Conservation (phyloP, 2,888 invertebrate species). For the Rhorus exstirpatorius region DNA sequence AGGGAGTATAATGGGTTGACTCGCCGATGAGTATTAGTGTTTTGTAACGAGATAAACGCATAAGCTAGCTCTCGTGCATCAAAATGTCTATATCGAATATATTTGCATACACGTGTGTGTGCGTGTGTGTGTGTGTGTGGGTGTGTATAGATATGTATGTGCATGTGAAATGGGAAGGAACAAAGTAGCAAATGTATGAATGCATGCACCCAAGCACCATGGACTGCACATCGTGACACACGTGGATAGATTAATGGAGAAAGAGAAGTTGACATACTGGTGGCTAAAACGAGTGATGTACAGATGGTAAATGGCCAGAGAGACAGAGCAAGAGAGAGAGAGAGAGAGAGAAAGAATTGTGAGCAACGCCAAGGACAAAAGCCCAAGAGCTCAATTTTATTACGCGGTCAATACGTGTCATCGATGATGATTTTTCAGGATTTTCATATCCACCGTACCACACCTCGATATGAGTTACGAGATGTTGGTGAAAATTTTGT, state of each 20-base stretch:
- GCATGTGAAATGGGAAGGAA: too few species aligned
- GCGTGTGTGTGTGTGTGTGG: too few species aligned
- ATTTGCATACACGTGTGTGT: neutral
- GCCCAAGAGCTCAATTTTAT: slow-evolving; percentile 9
- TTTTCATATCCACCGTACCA: neutral
- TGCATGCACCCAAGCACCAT: too few species aligned
- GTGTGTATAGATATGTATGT: too few species aligned
- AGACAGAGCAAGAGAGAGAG: too few species aligned
- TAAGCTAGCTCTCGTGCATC: slow-evolving; percentile 10
- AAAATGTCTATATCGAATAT: neutral
- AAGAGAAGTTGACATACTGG: slow-evolving; percentile 21
- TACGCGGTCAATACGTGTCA: neutral
- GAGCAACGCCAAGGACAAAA: slow-evolving; percentile 31
- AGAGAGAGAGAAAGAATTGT: too few species aligned
- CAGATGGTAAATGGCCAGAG: neutral
- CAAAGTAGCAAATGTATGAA: too few species aligned
- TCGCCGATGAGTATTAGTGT: slow-evolving; percentile 54
- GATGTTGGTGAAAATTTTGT: too few species aligned
- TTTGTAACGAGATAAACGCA: slow-evolving; percentile 55
- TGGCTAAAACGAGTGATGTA: neutral
- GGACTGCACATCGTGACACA: too few species aligned
- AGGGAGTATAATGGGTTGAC: slow-evolving; percentile 52
- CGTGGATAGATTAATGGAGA: slow-evolving; percentile 35
- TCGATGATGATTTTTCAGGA: neutral
- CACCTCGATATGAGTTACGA: neutral